phyloP scores from a whole-genome alignment of 2,797 vertebrate genomes.

The Propithecus perrieri region DNA sequence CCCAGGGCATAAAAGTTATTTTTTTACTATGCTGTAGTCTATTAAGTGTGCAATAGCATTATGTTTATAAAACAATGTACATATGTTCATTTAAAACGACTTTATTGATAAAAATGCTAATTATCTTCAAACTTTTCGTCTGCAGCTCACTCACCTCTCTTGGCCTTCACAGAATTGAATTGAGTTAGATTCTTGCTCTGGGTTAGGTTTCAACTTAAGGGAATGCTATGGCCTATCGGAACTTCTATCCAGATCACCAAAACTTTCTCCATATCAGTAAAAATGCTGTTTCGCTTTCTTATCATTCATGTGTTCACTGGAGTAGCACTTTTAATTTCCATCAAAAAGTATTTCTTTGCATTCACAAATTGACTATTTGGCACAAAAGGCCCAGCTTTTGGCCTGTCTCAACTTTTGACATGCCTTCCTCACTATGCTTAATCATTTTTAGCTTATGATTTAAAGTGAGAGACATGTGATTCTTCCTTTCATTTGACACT shows the following conservation, averaged over 20 bases:
- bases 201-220: not conserved
- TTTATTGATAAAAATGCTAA: not conserved
- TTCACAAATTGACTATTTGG: not conserved
- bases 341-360: not conserved
- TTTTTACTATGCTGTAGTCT: not conserved
- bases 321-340: not conserved
- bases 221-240: not conserved
- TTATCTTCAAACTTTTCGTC: not conserved
- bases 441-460: not conserved
- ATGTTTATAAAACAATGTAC: not conserved
- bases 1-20: not conserved
- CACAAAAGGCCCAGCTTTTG: not conserved
- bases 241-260: not conserved
- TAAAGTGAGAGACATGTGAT: not conserved
- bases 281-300: not conserved
- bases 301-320: not conserved
- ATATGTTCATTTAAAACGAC: too few relatives aligned
- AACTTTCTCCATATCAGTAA: not conserved
- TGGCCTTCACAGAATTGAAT: not conserved
- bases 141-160: not conserved
- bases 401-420: not conserved
- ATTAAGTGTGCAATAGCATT: not conserved
- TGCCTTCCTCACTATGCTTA: not conserved
- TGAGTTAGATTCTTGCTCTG: not conserved
- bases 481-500: not conserved